Evolutionary conservation across 2,888 invertebrate genomes (phyloP), one percentile per base, ranked within the genome.

Genomic region (Actias luna): DNA sequence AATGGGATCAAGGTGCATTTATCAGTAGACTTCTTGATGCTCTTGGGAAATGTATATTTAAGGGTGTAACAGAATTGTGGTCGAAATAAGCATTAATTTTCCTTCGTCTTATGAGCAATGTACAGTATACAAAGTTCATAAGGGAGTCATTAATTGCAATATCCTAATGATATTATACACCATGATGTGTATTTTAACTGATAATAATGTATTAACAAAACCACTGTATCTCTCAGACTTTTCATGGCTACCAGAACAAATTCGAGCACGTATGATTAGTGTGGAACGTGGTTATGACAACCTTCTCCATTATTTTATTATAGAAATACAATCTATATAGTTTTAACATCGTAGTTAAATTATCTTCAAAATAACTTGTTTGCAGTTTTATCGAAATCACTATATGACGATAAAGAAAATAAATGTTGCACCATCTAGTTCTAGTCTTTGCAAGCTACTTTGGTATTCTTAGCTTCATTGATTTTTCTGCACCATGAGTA

Each of bases 1-100:
- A 79, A 67, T 65, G 85, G 84, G 87, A 79, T 75, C 70, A 70
- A 76, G 77, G 75, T 81, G 82, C 85, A 87, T 85, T 85, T 84
- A 85, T 81, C 76, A 81, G 77, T 77, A 80, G 78, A 73, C 78
- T 74, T 69, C 72, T 73, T 70, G 69, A 67, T 66, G 70, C 88
- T 81, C 81, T 66, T 71, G 88, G 88, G 88, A 87, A 86, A 87
- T 89, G 82, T 77, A 65, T 55, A 55, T 55, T 55, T 73, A 67
- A 79, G 79, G 79, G 71, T 76, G 78, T 84, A 82, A 83, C 70
- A 68, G 70, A 70, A 71, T 74, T 72, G 68, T 76, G 76, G 78
- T 82, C 82, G 5, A 55, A 8, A 80, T 76, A 29, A 39, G n/a
- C 27, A 42, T 33, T 39, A 60, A 39, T 62, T 65, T 66, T 72